These are phyloP conservation scores for Scomber japonicus DNA, from an alignment of 2,113 vertebrate genomes.

Conservation along the genomic window DNA sequence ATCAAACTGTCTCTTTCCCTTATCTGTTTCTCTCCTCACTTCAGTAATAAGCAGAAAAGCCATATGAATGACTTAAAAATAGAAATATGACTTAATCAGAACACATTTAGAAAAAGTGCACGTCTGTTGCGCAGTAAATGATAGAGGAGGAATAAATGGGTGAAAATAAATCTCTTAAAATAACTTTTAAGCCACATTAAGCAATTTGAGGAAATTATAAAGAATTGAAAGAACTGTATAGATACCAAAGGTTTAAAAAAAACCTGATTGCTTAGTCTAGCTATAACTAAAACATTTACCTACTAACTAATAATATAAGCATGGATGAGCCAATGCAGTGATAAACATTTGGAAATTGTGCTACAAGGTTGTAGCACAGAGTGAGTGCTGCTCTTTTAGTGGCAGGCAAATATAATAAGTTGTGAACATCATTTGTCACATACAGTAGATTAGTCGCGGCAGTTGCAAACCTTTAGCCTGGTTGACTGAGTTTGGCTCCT, in stretches of 20 bases:
- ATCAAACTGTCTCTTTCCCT: background rate
- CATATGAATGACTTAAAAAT: background rate
- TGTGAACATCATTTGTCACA: conserved; percentile 35
- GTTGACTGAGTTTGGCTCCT: conserved; percentile 23
- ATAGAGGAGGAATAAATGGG: background rate
- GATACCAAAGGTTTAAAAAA: too few relatives aligned
- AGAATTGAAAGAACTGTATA: too few relatives aligned
- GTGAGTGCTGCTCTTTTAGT: conserved; percentile 9
- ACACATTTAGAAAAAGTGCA: background rate
- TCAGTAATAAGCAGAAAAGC: background rate
- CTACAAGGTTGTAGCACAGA: background rate
- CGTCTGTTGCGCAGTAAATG: background rate
- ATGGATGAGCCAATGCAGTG: background rate
- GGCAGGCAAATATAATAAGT: conserved; percentile 13
- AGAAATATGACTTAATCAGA: background rate
- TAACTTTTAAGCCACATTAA: too few relatives aligned
- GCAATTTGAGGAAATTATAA: too few relatives aligned
- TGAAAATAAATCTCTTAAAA: background rate
- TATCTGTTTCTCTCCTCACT: background rate
- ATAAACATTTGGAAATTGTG: background rate
- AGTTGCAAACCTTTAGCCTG: conserved; percentile 24
- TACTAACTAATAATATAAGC: conserved; percentile 1
- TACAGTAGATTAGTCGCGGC: conserved; percentile 25
- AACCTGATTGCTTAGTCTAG: too few relatives aligned
- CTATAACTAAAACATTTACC: background rate